Conservation (phyloP, 1,140 invertebrate species). For the Eupristina koningsbergeri region DNA sequence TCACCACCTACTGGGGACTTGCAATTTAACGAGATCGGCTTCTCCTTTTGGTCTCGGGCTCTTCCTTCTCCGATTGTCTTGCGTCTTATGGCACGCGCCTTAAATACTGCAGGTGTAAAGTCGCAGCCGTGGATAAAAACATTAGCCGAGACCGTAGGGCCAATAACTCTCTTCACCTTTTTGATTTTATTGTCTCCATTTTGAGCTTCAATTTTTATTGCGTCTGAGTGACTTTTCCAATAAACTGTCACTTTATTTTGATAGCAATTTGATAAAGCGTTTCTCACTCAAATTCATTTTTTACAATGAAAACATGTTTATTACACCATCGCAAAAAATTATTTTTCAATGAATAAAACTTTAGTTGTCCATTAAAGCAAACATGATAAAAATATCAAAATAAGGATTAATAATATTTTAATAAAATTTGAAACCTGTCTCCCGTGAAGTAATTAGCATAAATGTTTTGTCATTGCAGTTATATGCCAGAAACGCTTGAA, state of each 20-base stretch:
- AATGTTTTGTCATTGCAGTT: slow-evolving; percentile 77
- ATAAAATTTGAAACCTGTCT: not conserved
- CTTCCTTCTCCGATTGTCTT: not conserved
- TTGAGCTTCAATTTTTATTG: not conserved
- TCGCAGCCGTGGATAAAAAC: slow-evolving; percentile 42
- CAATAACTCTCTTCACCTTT: not conserved
- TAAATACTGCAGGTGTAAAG: slow-evolving; percentile 3
- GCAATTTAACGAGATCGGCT: slow-evolving; percentile 20
- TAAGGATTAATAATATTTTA: not conserved
- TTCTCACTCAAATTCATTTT: no score
- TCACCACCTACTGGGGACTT: slow-evolving; percentile 57
- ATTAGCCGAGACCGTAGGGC: not conserved
- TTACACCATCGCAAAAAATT: no score
- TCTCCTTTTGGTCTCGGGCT: not conserved
- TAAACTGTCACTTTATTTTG: no score
- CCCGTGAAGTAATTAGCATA: not conserved
- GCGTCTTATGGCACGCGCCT: slow-evolving; percentile 51
- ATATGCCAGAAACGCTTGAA: slow-evolving; percentile 89
- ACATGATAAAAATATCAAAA: no score
- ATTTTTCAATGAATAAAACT: no score
- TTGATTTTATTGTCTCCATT: not conserved
- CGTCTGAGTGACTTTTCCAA: not conserved
- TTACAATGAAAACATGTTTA: no score
- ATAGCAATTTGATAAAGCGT: no score
- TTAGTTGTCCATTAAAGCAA: no score